Evolutionary conservation across 2,797 vertebrate species (phyloP).

Genomic region (Clarias fuscus): DNA sequence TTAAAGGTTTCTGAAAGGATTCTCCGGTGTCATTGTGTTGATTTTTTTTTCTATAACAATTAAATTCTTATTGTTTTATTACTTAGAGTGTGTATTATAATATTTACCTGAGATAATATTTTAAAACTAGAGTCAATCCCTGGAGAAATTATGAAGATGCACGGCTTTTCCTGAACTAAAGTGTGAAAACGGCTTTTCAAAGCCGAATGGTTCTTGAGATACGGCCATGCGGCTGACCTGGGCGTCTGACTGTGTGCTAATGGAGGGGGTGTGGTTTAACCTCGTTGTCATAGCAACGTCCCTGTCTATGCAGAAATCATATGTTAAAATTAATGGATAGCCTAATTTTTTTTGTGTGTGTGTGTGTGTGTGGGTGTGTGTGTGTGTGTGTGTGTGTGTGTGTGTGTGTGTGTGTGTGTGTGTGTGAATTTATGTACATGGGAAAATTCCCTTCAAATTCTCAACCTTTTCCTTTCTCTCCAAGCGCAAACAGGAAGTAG

Average conservation of each 20-base stretch:
- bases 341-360: neutral
- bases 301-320: neutral
- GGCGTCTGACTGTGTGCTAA: no score
- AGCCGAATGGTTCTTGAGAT: no score
- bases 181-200: no score
- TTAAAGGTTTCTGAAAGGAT: no score
- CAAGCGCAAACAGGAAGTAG: slow-evolving; percentile 70
- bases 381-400: slow-evolving; percentile 24
- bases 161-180: no score
- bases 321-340: neutral
- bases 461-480: slow-evolving; percentile 58
- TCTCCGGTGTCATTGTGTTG: neutral
- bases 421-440: slow-evolving; percentile 30
- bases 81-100: neutral
- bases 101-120: neutral
- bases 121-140: neutral
- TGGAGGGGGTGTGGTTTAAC: no score
- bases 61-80: neutral
- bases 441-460: slow-evolving; percentile 51
- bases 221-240: no score
- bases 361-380: slow-evolving; percentile 23
- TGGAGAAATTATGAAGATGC: no score
- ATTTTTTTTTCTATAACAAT: neutral
- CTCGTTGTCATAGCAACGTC: no score
- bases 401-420: slow-evolving; percentile 24